Conservation (phyloP, 2,888 invertebrate genomes). For the Lucinisca nassula region DNA sequence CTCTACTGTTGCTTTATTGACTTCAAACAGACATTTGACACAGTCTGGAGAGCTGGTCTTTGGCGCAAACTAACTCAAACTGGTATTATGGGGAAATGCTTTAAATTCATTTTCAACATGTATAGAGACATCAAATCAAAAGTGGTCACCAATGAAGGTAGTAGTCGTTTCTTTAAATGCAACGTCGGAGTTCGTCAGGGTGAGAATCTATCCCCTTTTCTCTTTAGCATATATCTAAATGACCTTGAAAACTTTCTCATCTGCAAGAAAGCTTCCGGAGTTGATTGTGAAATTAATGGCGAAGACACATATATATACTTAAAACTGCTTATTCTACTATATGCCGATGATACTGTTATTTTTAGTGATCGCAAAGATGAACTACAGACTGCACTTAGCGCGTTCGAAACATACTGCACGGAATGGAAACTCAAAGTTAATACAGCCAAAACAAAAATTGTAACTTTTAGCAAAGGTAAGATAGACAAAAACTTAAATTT, state of each 20-base stretch:
- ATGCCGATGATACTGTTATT: neutral
- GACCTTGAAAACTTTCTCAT: neutral
- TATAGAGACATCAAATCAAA: slow-evolving; percentile 34
- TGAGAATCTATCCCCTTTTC: neutral
- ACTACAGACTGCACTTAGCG: neutral
- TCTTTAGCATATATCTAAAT: neutral
- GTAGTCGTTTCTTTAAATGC: neutral
- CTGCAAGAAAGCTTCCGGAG: neutral
- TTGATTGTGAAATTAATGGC: neutral
- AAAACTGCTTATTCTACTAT: slow-evolving; percentile 1
- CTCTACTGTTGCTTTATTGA: slow-evolving; percentile 30
- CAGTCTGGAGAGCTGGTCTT: slow-evolving; percentile 28
- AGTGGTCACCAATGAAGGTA: neutral
- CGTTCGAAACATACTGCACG: neutral
- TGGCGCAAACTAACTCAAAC: slow-evolving; percentile 19
- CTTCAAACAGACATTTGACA: slow-evolving; percentile 36
- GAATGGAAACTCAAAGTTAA: neutral
- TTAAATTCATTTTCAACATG: slow-evolving; percentile 23
- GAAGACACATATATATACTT: neutral
- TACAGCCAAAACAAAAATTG: neutral
- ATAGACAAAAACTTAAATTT: neutral
- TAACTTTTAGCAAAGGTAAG: neutral
- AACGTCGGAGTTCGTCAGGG: neutral
- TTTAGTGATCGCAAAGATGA: neutral
- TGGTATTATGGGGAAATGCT: slow-evolving; percentile 34